Base-by-base conservation (phyloP, 1,140 invertebrate species). In the Radopholus similis region DNA sequence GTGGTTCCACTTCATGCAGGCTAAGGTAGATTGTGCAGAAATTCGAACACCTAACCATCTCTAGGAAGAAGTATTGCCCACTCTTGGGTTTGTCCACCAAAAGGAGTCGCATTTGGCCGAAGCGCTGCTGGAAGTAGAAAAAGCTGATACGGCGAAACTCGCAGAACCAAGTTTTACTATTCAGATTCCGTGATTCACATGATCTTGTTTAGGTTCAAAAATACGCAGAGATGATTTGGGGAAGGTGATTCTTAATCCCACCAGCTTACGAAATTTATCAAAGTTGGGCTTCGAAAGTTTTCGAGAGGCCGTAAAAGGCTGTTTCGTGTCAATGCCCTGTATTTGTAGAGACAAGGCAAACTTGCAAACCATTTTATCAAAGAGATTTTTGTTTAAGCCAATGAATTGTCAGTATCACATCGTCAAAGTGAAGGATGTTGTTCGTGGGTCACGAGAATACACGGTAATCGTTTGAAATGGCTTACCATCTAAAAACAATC, bases 321-420 rank as follows among this genome's bases (percentile, higher is more conserved):
- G 59, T 42, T 62, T 62, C 30, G 59, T 62, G n/a, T 42, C 26
- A 21, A 62, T 62, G 58, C 40, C 58, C 21, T 28, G 26, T 6
- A 49, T 62, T n/a, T 32, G 58, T 42, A 60, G 42, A 60, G 44
- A 60, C 26, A 60, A 60, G 57, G 57, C 42, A 38, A n/a, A 6
- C n/a, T 49, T 49, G 2, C 26, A 21, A 2, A 49, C 8, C 8
- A 11, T 23, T 44, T 38, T 40, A 42, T 6, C 5, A 47, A 37
- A 34, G 8, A n/a, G 2, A 18, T 11, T 23, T 6, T 15, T 38
- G 9, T 38, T 59, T 40, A 28, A 59, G 57, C 57, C 57, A 44
- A 44, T 30, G 1, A 37, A 59, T 9, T 59, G 57, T 37, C 57
- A 59, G 40, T 59, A 59, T n/a, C 57, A 59, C 15, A 35, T 59